Conservation (phyloP, 2,888 invertebrate species). For the Bhutanitis thaidina region DNA sequence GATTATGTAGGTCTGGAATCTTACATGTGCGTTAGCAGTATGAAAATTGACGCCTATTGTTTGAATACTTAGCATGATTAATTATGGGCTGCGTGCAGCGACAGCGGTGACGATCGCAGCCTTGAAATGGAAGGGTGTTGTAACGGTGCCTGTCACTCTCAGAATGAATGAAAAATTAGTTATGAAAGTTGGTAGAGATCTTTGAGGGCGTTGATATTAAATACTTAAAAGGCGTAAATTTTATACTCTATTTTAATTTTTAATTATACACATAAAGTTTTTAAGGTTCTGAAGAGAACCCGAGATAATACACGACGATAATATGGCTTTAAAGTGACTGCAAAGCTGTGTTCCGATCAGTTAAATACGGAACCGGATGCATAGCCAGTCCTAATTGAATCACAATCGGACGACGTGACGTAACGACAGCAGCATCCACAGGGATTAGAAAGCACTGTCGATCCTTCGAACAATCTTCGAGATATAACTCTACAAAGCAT, state of each 20-base stretch:
- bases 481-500: slow-evolving; percentile 39
- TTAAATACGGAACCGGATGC: slow-evolving; percentile 70
- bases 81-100: slow-evolving; percentile 29
- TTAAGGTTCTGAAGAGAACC: not conserved
- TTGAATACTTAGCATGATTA: slow-evolving; percentile 31
- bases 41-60: slow-evolving; percentile 34
- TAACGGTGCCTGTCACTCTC: slow-evolving; percentile 26
- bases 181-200: slow-evolving; percentile 1
- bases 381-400: slow-evolving; percentile 69
- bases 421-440: slow-evolving; percentile 43
- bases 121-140: slow-evolving; percentile 23
- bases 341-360: slow-evolving; percentile 57
- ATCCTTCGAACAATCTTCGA: slow-evolving; percentile 39
- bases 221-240: not conserved
- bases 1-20: slow-evolving; percentile 48
- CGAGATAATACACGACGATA: slow-evolving; percentile 11
- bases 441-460: slow-evolving; percentile 44
- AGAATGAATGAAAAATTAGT: slow-evolving; percentile 32
- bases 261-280: not conserved
- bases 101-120: slow-evolving; percentile 25
- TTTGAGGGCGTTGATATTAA: not conserved
- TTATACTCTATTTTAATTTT: too few species aligned
- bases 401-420: slow-evolving; percentile 64
- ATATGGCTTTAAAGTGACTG: slow-evolving; percentile 20
- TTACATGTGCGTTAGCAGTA: slow-evolving; percentile 35